Evolutionary conservation across 2,888 invertebrate genomes (phyloP), one percentile per base, ranked within the genome.

Genomic region (Carcina quercana): DNA sequence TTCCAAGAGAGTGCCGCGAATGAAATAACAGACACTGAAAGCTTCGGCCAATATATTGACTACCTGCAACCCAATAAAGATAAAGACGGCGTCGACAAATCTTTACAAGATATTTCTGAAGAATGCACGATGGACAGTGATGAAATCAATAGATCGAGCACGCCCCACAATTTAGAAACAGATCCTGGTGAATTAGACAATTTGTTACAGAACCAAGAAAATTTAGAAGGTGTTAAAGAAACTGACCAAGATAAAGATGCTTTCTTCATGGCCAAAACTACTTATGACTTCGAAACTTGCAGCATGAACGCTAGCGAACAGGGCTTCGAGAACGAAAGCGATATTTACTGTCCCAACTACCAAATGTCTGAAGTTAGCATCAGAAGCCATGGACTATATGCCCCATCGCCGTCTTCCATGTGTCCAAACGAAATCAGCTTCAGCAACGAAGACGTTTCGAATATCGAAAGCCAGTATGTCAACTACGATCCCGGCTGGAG

Each of bases 341-440:
- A 88, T 53, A 83, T 88, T 2, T 88, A 88, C 54, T 85, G 83
- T 24, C 82, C 83, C 0, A 82, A 85, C 39, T 88, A 88, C 47
- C 88, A 88, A 60, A 85, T 88, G 71, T 88, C 88, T 0, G 88
- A 88, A 68, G 86, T 88, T 0, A 88, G 88, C 50, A 88, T 88
- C 46, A 72, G 87, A 22, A 88, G 88, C 50, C 88, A 88, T 47
- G 88, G 88, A 0, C 43, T 88, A 11, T 88, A 88, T 59, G 88
- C 88, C 0, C 88, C 88, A 1, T 88, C 88, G 21, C 86, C 87
- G 0, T 75, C 84, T 0, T 82, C 83, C 0, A 80, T 85, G 75
- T 82, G 84, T 35, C 84, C 80, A 0, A 78, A 83, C 43, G 84
- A 85, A 39, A 76, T 84, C 15, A 79, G 83, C 37, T 82, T 85